Base-by-base conservation (phyloP, 2,113 vertebrate genomes). In the Synodontis membranacea region DNA sequence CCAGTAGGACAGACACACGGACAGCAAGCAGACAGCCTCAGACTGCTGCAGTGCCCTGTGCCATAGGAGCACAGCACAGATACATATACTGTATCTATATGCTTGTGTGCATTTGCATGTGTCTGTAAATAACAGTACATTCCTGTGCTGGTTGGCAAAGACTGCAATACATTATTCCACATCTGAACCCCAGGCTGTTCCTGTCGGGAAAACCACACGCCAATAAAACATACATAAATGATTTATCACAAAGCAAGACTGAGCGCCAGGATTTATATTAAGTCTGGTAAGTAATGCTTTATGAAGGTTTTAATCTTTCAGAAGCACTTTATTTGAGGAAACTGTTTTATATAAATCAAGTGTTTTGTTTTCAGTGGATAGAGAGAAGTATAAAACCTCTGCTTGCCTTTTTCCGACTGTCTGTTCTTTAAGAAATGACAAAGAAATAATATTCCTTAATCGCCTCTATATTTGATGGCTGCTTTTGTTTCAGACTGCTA, bases 81-180 rank as follows among this genome's bases (percentile, higher is more conserved):
- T 6, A 52, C 15, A 48, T 8, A 48, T 1, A 80, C 46, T 46
- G 10, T 46, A 46, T 9, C 46, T 17, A 52, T 17, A 52, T 76
- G 39, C 83, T 25, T 31, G n/a, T 74, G 31, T 75, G 25, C n/a
- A 14, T 48, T 34, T 74, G 31, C n/a, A 86, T 68, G 80, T 82
- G 83, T 81, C 88, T 12, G 34, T 89, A n/a, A 74, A 50, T 62
- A 92, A 92, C 90, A 91, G 88, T 83, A 88, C 50, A 87, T 85
- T 86, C 86, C 87, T 88, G 89, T 87, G 90, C 89, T 90, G 83
- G 88, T 82, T 88, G 87, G 86, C 89, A n/a, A 86, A 84, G 62
- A 89, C 89, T 89, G 92, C 5, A 93, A 93, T 92, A 86, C 85
- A 92, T 93, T 92, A 93, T 86, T 86, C 89, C 88, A 83, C 64